These are phyloP conservation scores for Rotaria magnacalcarata DNA, from an alignment of 2,888 invertebrate genomes.

Conservation along the genomic window DNA sequence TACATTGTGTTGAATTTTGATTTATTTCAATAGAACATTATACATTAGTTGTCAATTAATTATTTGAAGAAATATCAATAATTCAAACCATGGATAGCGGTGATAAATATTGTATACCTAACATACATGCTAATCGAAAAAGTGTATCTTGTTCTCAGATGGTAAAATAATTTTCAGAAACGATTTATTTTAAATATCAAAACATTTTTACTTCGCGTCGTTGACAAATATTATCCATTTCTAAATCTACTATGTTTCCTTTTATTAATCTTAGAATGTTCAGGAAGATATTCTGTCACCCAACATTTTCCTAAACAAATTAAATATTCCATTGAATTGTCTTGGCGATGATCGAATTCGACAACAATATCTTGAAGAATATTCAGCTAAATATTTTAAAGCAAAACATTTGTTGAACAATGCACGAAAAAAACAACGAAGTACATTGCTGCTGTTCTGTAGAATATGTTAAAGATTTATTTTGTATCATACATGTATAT, in stretches of 20 bases:
- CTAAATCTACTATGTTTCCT: no score
- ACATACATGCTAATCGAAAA: background rate
- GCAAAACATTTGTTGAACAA: background rate
- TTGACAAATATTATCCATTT: no score
- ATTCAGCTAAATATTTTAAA: background rate
- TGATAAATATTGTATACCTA: background rate
- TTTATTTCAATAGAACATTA: no score
- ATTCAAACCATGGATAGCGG: background rate
- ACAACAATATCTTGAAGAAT: conserved; percentile 9
- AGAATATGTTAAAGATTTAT: no score
- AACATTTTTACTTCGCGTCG: background rate
- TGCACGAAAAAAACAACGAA: conserved; percentile 13
- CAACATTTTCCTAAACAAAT: background rate
- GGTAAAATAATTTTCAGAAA: background rate
- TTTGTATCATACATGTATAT: background rate
- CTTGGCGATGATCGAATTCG: background rate
- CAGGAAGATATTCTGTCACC: background rate
- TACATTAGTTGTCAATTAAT: no score
- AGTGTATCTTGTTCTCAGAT: background rate
- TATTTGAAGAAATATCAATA: no score
- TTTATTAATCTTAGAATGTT: background rate
- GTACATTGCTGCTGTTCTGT: background rate
- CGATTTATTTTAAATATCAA: background rate
- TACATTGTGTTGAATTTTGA: no score
- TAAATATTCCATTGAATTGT: conserved; percentile 1